These are phyloP conservation scores for Erebia palarica DNA, from an alignment of 2,888 invertebrate species.

Conservation along the genomic window DNA sequence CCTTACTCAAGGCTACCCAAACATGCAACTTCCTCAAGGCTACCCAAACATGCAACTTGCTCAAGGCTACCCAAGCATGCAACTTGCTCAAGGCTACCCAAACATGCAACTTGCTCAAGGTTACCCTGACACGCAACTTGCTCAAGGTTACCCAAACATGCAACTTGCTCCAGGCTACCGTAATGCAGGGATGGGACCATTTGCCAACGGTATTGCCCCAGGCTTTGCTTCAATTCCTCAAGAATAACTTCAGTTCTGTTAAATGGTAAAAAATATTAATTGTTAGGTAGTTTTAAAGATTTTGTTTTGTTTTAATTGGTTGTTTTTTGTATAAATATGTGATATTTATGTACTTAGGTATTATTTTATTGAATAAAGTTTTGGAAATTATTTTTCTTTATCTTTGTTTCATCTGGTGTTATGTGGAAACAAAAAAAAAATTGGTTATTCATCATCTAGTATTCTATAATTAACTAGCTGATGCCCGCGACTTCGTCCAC, in stretches of 20 bases:
- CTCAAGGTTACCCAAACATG: constrained; percentile 8
- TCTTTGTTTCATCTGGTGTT: too few relatives aligned
- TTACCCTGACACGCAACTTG: constrained; percentile 1
- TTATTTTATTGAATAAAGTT: too few relatives aligned
- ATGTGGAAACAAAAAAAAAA: too few relatives aligned
- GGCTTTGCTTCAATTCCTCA: neutral
- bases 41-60: constrained; percentile 11
- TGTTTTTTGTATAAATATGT: too few relatives aligned
- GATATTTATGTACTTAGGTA: too few relatives aligned
- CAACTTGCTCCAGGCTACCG: constrained; percentile 5
- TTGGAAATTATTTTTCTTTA: too few relatives aligned
- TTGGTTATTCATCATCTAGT: too few relatives aligned
- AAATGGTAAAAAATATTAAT: neutral
- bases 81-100: constrained; percentile 2
- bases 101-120: constrained; percentile 1
- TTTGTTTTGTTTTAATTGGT: neutral
- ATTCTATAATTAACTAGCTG: too few relatives aligned
- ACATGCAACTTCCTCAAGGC: neutral
- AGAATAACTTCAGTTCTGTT: neutral
- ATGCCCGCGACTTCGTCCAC: too few relatives aligned
- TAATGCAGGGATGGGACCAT: neutral
- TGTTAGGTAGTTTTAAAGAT: neutral
- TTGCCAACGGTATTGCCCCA: neutral
- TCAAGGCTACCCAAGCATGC: constrained; percentile 3
- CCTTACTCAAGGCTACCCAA: constrained; percentile 4